Evolutionary conservation across 2,888 invertebrate genomes (phyloP), one percentile per base, ranked within the genome.

Genomic region (Kuschelorhynchus macadamiae): DNA sequence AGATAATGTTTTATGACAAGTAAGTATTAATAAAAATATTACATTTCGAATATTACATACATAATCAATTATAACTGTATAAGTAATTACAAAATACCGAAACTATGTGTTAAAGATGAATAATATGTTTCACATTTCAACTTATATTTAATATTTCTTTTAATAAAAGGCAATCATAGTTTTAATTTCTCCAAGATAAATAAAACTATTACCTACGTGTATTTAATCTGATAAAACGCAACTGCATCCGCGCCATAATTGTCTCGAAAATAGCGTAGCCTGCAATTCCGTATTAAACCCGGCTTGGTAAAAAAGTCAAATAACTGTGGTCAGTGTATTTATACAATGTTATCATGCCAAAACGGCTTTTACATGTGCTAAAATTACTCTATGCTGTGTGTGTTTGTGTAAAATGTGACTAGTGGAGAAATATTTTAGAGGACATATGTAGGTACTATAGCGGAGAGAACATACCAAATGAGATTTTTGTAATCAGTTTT

Each of bases 361-460:
- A 64, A 56, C 42, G 64, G 50, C 42, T 49, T 56, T 49, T 64
- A 56, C 50, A 42, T 64, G 64, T 64, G 64, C 55, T 36, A 20
- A 36, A 57, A 53, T 53, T 36, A 36, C n/a, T 12, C 2, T 64
- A 47, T 64, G 47, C 8, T 42, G 32, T 47, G 42, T 55, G 14
- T 36, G 36, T 55, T 17, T 36, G 11, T 32, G 39, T 39, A 20
- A 52, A 39, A 33, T 53, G 32, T 42, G 56, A n/a, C 36, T 33
- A 57, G 30, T 30, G 42, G 20, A 25, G 49, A 53, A 16, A 41
- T 33, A 14, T 52, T 52, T 50, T 39, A 25, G 7, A 25, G 4
- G 18, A 21, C 21, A 39, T 21, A 25, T 60, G 25, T 39, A 25
- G 33, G 12, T n/a, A 3, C n/a, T n/a, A 47, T 30, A 41, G 5